A percentile compares a stretch with the other conserved stretches of the same genome.
Evolutionary conservation across 1,140 invertebrate genomes (phyloP).

Genomic region (Neoseiulus cucumeris): DNA sequence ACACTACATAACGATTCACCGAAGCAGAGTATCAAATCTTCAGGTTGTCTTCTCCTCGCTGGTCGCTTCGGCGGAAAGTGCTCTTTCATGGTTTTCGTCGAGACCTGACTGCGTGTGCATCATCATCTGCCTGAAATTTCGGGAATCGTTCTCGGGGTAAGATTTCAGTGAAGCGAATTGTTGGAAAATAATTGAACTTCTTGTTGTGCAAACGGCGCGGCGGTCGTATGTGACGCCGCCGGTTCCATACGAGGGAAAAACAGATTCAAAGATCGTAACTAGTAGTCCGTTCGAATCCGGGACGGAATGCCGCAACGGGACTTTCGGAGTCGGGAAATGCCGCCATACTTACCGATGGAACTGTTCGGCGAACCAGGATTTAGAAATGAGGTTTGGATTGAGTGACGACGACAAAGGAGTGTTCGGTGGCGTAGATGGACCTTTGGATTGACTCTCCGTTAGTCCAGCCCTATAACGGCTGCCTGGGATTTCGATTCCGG

Average conservation of each 20-base stretch:
- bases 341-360: neutral
- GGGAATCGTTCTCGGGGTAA: neutral
- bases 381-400: neutral
- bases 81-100: no score
- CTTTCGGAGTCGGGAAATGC: neutral
- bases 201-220: neutral
- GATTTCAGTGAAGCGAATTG: neutral
- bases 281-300: neutral
- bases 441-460: neutral
- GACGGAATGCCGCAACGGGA: neutral
- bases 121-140: conserved; percentile 8
- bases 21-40: no score
- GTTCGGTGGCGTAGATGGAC: neutral
- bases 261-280: neutral
- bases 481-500: neutral
- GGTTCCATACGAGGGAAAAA: neutral
- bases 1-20: no score
- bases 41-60: no score
- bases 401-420: neutral
- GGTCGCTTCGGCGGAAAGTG: no score
- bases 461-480: neutral
- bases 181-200: neutral
- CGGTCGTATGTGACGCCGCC: neutral
- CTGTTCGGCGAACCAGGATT: conserved; percentile 3
- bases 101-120: neutral